Evolutionary conservation across 2,797 vertebrate species (phyloP).

Genomic region (Takifugu rubripes): DNA sequence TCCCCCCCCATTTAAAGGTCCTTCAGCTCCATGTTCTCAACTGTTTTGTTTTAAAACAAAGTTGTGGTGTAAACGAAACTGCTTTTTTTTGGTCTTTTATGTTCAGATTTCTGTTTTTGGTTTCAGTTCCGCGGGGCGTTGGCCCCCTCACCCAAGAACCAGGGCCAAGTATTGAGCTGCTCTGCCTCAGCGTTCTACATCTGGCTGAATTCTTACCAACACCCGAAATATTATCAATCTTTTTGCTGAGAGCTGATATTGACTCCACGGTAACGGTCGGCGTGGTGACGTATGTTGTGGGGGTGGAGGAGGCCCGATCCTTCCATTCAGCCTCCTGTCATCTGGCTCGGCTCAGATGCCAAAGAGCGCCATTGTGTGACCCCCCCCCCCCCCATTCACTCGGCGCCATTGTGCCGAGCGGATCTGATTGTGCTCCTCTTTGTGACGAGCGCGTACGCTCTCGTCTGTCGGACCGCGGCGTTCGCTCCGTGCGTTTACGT

Average conservation of each 20-base stretch:
- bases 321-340: slow-evolving; percentile 65
- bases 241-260: slow-evolving; percentile 47
- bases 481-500: slow-evolving; percentile 44
- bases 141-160: too few species aligned
- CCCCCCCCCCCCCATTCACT: slow-evolving; percentile 55
- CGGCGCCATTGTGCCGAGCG: slow-evolving; percentile 60
- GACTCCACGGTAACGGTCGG: slow-evolving; percentile 43
- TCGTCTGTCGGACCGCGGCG: slow-evolving; percentile 11
- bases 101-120: too few species aligned
- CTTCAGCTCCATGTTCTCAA: too few species aligned
- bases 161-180: too few species aligned
- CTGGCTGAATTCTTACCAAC: too few species aligned
- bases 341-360: slow-evolving; percentile 63
- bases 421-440: slow-evolving; percentile 57
- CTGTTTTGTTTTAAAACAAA: too few species aligned
- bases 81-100: too few species aligned
- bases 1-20: too few species aligned
- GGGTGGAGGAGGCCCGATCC: slow-evolving; percentile 63
- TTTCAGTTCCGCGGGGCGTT: too few species aligned
- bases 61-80: too few species aligned
- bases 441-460: not conserved
- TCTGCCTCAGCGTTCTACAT: too few species aligned
- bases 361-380: slow-evolving; percentile 70
- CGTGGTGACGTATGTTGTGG: slow-evolving; percentile 48
- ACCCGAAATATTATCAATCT: too few species aligned